Evolutionary conservation across 1,140 invertebrate species (phyloP).

Genomic region (Hesperophylax magnus): DNA sequence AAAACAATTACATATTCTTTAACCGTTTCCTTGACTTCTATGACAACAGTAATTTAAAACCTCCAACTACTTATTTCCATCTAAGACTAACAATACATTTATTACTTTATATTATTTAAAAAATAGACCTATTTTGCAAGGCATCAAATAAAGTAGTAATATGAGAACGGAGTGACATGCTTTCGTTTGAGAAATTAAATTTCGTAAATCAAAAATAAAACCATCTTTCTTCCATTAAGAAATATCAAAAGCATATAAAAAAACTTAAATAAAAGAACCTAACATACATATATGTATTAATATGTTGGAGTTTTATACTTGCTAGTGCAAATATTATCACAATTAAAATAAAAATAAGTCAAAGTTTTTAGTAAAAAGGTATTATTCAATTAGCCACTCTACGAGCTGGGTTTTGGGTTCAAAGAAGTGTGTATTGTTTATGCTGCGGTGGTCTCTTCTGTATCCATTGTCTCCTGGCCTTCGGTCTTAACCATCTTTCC

Average conservation of each 20-base stretch:
- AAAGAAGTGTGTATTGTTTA: slow-evolving; percentile 14
- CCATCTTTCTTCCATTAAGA: too few species aligned
- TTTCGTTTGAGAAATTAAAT: background rate
- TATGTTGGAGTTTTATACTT: slow-evolving; percentile 9
- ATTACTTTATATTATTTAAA: slow-evolving; percentile 13
- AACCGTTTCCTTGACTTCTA: background rate
- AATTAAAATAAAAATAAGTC: slow-evolving; percentile 26
- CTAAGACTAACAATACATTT: slow-evolving; percentile 4
- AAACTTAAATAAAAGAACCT: slow-evolving; percentile 5
- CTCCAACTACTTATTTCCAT: slow-evolving; percentile 11
- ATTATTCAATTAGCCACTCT: slow-evolving; percentile 21
- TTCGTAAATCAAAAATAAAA: too few species aligned
- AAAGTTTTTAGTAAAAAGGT: slow-evolving; percentile 4
- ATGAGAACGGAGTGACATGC: background rate
- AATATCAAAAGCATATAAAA: background rate
- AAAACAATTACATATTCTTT: slow-evolving; percentile 3
- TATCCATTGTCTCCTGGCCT: slow-evolving; percentile 64
- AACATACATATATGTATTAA: background rate
- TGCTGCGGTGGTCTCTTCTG: slow-evolving; percentile 49
- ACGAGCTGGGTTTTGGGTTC: background rate
- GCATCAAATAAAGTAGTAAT: background rate
- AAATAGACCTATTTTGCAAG: background rate
- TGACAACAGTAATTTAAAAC: background rate
- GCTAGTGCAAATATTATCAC: slow-evolving; percentile 20
- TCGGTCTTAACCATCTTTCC: slow-evolving; percentile 69